Percentiles rank a stretch among this genome's conserved stretches.
These are phyloP conservation scores for Molossus alvarezi DNA, from an alignment of 2,797 vertebrate species.

Conservation along the genomic window DNA sequence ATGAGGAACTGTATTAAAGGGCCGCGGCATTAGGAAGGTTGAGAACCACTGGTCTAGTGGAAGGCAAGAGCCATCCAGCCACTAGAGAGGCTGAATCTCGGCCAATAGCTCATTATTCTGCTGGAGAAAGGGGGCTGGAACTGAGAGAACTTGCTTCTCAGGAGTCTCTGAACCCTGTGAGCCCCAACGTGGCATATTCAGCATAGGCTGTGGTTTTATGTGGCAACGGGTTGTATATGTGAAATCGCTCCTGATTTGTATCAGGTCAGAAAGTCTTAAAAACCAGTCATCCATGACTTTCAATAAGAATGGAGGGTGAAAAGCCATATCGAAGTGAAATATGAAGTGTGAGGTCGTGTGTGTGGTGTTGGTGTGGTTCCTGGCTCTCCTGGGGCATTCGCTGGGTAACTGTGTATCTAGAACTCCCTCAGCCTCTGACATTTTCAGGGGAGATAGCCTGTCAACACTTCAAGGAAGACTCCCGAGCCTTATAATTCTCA, in stretches of 20 bases:
- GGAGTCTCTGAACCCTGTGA: constrained; percentile 22
- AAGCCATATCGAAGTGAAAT: constrained; percentile 31
- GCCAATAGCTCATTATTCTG: background rate
- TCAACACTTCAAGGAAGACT: background rate
- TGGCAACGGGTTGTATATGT: background rate
- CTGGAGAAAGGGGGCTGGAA: background rate
- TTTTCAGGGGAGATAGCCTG: background rate
- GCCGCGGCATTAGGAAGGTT: too few relatives aligned
- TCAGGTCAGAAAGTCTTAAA: constrained; percentile 16
- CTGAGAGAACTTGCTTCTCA: background rate
- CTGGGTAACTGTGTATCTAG: background rate
- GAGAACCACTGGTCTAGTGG: background rate
- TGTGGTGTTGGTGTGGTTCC: background rate
- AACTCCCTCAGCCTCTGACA: background rate
- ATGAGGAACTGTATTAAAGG: too few relatives aligned
- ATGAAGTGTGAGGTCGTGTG: background rate
- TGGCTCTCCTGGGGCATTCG: too few relatives aligned
- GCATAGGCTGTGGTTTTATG: background rate
- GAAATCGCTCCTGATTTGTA: constrained; percentile 1
- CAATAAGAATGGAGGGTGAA: constrained; percentile 18
- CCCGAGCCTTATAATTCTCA: background rate
- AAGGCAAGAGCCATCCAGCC: background rate
- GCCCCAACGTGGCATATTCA: background rate
- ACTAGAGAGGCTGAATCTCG: background rate
- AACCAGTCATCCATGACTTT: background rate